These are phyloP conservation scores for Bos javanicus DNA, from an alignment of 2,113 vertebrate species.

Conservation along the genomic window DNA sequence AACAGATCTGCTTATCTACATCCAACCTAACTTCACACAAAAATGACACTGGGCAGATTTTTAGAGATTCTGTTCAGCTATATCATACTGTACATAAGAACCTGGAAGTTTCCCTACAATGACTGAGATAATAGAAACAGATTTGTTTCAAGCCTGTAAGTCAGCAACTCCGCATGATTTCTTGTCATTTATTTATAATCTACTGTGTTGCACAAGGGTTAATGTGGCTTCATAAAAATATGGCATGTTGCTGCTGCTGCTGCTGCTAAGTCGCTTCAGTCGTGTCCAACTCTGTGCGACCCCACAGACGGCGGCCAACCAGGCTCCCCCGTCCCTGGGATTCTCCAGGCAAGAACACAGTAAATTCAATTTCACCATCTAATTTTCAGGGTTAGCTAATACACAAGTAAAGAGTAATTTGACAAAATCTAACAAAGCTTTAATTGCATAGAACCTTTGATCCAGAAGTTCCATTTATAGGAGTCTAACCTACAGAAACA, in stretches of 20 bases:
- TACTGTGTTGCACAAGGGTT: not conserved
- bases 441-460: not conserved
- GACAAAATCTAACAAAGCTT: constrained; percentile 10
- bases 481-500: not conserved
- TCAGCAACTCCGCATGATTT: not conserved
- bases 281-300: no score
- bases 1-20: not conserved
- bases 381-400: constrained; percentile 11
- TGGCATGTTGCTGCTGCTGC: not conserved
- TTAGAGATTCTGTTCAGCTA: not conserved
- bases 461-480: constrained; percentile 3
- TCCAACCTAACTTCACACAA: not conserved
- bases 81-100: not conserved
- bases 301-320: no score
- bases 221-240: not conserved
- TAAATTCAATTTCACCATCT: constrained; percentile 3
- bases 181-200: not conserved
- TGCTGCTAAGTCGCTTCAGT: no score
- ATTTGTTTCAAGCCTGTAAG: not conserved
- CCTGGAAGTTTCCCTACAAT: not conserved
- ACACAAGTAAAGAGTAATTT: not conserved
- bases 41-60: not conserved
- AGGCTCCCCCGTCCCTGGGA: no score
- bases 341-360: no score
- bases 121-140: not conserved